phyloP scores from a whole-genome alignment of 2,888 invertebrate species.

The Pollenia griseotomentosa region DNA sequence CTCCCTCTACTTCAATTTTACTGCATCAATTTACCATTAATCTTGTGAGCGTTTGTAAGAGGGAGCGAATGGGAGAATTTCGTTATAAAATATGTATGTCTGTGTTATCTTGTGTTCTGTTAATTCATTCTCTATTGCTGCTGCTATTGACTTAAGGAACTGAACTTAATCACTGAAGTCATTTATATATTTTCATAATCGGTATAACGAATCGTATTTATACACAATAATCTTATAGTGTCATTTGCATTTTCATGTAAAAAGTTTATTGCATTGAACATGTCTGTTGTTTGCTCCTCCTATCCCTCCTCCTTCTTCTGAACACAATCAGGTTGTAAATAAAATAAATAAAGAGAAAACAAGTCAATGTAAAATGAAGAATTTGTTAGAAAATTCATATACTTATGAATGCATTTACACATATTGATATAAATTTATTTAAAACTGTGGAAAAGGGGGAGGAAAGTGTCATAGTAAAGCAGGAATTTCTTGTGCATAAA shows the following conservation, averaged over 20 bases:
- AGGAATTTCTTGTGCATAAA: slow-evolving; percentile 4
- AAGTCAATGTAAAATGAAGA: slow-evolving; percentile 6
- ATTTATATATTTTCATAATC: slow-evolving; percentile 38
- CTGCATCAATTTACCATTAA: background rate
- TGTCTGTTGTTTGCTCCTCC: slow-evolving; percentile 16
- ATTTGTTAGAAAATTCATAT: slow-evolving; percentile 6
- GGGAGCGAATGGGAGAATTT: too few relatives aligned
- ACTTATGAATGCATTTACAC: background rate
- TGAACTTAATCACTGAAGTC: slow-evolving; percentile 19
- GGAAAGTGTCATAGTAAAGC: background rate
- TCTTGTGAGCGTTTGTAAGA: background rate
- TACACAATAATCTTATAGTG: background rate
- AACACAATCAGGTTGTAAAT: background rate
- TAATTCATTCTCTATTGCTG: background rate
- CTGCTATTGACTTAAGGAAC: slow-evolving; percentile 25
- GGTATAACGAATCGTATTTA: slow-evolving; percentile 8
- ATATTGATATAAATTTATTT: slow-evolving; percentile 8
- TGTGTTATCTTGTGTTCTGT: background rate
- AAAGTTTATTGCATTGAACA: slow-evolving; percentile 12
- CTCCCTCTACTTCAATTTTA: background rate
- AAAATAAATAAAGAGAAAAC: background rate
- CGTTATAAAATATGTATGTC: background rate
- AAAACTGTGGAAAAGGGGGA: background rate
- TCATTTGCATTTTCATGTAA: slow-evolving; percentile 40
- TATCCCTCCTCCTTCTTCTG: background rate